Conservation (phyloP, 2,113 vertebrate species). For the Steatornis caripensis region DNA sequence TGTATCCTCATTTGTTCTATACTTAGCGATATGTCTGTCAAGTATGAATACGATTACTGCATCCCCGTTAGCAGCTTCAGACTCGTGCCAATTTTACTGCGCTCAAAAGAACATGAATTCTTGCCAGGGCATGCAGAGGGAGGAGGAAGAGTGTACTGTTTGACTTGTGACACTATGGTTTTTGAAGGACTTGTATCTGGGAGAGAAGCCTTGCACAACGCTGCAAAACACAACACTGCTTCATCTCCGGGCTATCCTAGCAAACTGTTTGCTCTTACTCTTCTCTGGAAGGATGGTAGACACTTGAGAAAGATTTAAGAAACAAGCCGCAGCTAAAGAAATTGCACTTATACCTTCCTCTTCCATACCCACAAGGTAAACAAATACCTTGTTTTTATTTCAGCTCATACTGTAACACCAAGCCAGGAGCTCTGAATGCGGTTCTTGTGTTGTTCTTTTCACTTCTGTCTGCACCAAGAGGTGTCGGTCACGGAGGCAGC, state of each 20-base stretch:
- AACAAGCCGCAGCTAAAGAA: not conserved
- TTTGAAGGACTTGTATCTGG: not conserved
- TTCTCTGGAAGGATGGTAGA: not conserved
- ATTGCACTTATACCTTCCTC: not conserved
- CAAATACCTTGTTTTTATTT: not conserved
- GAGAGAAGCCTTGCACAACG: not conserved
- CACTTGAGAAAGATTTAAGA: not conserved
- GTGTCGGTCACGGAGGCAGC: not conserved
- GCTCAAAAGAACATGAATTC: not conserved
- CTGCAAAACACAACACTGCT: not conserved
- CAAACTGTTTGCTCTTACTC: not conserved
- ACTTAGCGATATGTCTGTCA: not conserved
- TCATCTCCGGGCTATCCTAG: not conserved
- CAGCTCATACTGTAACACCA: not conserved
- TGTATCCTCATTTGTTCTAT: not conserved
- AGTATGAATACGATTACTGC: not conserved
- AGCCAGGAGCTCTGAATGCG: not conserved
- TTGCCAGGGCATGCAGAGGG: not conserved
- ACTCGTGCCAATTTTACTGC: not conserved
- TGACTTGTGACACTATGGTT: not conserved
- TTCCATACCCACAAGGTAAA: not conserved
- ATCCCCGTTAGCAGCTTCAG: not conserved
- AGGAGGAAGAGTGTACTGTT: not conserved
- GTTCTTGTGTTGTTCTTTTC: not conserved
- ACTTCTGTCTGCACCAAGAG: not conserved